Evolutionary conservation across 1,140 invertebrate species (phyloP).

Genomic region (Drosophila truncata): DNA sequence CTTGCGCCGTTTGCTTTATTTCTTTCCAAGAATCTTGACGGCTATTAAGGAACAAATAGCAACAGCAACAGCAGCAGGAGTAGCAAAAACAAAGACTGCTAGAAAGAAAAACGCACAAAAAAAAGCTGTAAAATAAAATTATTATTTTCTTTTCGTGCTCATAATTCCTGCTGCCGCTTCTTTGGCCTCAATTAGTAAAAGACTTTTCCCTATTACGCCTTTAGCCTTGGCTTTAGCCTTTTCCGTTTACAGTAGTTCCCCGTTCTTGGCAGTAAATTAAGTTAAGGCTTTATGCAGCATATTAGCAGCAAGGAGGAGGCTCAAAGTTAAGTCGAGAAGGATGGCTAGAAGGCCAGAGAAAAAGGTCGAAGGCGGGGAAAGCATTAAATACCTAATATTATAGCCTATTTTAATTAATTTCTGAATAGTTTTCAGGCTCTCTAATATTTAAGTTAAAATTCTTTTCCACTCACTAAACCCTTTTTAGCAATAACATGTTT

Average conservation of each 20-base stretch:
- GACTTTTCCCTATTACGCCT: conserved; percentile 70
- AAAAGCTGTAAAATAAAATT: conserved; percentile 74
- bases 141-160: conserved; percentile 83
- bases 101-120: conserved; percentile 1
- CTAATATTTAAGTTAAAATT: neutral
- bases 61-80: conserved; percentile 9
- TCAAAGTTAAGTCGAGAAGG: neutral
- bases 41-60: conserved; percentile 75
- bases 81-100: conserved; percentile 5
- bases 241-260: conserved; percentile 29
- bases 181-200: conserved; percentile 76
- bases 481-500: neutral
- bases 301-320: conserved; percentile 26
- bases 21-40: conserved; percentile 78
- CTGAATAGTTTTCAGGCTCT: neutral
- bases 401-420: conserved; percentile 12
- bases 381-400: conserved; percentile 33
- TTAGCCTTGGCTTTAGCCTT: conserved; percentile 56
- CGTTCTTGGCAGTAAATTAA: conserved; percentile 41
- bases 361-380: neutral
- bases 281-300: conserved; percentile 47
- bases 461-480: too few relatives aligned
- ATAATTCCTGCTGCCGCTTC: conserved; percentile 59
- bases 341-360: neutral
- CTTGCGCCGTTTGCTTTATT: conserved; percentile 64